Conservation (phyloP, 1,140 invertebrate genomes). For the Zaprionus nigranus region DNA sequence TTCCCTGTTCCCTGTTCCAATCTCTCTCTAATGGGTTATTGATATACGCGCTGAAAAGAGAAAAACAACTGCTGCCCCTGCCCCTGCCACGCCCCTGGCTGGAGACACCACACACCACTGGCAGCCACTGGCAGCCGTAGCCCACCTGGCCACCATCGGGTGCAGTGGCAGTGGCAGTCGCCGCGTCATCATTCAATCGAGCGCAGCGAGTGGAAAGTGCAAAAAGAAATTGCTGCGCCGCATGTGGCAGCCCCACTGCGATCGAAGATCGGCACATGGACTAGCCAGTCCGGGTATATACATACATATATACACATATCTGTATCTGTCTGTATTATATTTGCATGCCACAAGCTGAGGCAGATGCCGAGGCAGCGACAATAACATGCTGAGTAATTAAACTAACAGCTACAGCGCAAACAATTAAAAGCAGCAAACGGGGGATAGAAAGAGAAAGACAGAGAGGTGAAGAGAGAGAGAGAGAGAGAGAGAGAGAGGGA, state of each 20-base stretch:
- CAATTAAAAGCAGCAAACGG: constrained; percentile 22
- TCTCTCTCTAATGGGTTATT: constrained; percentile 58
- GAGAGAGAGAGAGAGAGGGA: constrained; percentile 9
- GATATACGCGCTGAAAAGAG: constrained; percentile 51
- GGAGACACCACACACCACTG: no score
- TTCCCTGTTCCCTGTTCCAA: neutral
- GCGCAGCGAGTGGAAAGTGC: constrained; percentile 58
- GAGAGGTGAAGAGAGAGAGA: neutral
- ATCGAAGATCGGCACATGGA: constrained; percentile 4
- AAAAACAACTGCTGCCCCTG: neutral
- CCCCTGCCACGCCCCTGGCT: constrained; percentile 21
- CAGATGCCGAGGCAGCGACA: neutral
- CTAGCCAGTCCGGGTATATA: constrained; percentile 10
- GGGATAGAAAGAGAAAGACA: neutral
- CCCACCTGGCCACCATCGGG: no score
- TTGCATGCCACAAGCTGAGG: constrained; percentile 51
- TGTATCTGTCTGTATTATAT: constrained; percentile 9
- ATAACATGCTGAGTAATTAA: constrained; percentile 77
- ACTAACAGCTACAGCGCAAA: constrained; percentile 42
- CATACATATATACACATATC: neutral
- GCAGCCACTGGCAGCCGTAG: no score
- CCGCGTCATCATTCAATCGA: constrained; percentile 49
- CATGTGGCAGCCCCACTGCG: constrained; percentile 34
- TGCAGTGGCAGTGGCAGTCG: constrained; percentile 7
- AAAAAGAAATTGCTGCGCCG: constrained; percentile 54